phyloP scores from a whole-genome alignment of 2,888 invertebrate species.

The Phaedon cochleariae region DNA sequence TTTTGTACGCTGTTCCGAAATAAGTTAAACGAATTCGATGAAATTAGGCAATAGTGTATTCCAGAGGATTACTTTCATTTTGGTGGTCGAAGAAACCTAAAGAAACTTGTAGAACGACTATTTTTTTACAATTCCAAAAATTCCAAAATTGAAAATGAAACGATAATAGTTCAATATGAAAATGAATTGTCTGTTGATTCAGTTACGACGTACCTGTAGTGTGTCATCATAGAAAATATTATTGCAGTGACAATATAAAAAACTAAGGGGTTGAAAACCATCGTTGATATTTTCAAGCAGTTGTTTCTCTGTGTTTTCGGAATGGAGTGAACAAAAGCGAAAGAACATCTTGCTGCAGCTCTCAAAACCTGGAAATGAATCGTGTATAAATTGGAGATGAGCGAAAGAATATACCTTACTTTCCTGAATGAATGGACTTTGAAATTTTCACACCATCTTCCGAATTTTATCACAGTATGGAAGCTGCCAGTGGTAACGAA shows the following conservation, averaged over 20 bases:
- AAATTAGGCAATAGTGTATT: too few relatives aligned
- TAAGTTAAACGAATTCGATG: too few relatives aligned
- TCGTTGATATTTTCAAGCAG: slow-evolving; percentile 52
- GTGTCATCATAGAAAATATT: slow-evolving; percentile 62
- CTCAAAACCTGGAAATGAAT: slow-evolving; percentile 56
- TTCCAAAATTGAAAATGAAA: too few relatives aligned
- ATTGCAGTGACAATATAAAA: slow-evolving; percentile 53
- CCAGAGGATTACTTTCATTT: too few relatives aligned
- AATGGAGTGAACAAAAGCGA: slow-evolving; percentile 59
- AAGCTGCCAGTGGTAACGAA: slow-evolving; percentile 59
- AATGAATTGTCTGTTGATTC: not conserved
- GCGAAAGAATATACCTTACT: slow-evolving; percentile 45
- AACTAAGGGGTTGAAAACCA: slow-evolving; percentile 57
- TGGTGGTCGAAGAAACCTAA: too few relatives aligned
- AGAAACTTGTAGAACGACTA: too few relatives aligned
- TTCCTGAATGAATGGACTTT: slow-evolving; percentile 52
- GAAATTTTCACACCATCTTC: slow-evolving; percentile 58
- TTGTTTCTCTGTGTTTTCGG: slow-evolving; percentile 51
- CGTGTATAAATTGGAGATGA: not conserved
- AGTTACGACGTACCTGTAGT: slow-evolving; percentile 58
- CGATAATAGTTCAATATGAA: not conserved
- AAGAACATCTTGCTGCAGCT: slow-evolving; percentile 60
- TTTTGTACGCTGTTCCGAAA: too few relatives aligned
- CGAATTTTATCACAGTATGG: slow-evolving; percentile 59
- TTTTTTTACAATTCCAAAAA: too few relatives aligned